These are phyloP conservation scores for Geodia barretti DNA, from an alignment of 37 sponge, comb jelly and placozoan species.

Conservation along the genomic window DNA sequence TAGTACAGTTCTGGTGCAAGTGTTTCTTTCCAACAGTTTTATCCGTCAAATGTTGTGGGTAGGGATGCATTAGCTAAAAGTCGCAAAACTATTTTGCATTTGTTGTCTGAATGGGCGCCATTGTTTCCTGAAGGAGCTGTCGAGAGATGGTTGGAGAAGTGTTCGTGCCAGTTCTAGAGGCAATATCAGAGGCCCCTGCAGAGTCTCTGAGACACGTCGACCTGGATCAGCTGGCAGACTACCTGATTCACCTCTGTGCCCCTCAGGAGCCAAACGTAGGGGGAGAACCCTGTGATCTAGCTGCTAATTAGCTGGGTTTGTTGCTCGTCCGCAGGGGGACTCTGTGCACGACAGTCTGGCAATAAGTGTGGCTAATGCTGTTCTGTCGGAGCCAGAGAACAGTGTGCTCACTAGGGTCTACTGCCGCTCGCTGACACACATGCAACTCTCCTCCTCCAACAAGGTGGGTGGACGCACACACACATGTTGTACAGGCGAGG, in stretches of 20 bases:
- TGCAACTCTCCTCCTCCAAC: slow-evolving; percentile 51
- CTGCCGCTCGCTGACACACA: slow-evolving; percentile 63
- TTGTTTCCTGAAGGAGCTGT: slow-evolving; percentile 15
- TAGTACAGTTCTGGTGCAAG: no score
- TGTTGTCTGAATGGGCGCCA: no score
- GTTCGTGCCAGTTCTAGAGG: slow-evolving; percentile 61
- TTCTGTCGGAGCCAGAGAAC: slow-evolving; percentile 44
- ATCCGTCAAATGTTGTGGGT: no score
- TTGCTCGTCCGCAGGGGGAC: slow-evolving; percentile 44
- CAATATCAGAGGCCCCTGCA: slow-evolving; percentile 71
- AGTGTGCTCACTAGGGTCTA: slow-evolving; percentile 22
- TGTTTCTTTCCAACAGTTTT: no score
- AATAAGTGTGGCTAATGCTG: slow-evolving; percentile 60
- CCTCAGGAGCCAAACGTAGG: slow-evolving; percentile 31
- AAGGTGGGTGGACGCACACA: no score
- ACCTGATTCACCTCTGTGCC: slow-evolving; percentile 63
- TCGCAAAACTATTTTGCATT: no score
- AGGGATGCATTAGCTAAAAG: no score
- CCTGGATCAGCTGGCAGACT: slow-evolving; percentile 63
- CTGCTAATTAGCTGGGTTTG: not conserved
- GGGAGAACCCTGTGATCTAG: not conserved
- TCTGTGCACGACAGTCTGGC: slow-evolving; percentile 68
- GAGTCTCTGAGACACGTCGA: slow-evolving; percentile 62
- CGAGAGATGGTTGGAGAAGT: slow-evolving; percentile 61
- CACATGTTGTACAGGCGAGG: no score